Evolutionary conservation across 2,888 invertebrate species (phyloP), one percentile per base, ranked within the genome.

Genomic region (Epsilonema sp.): DNA sequence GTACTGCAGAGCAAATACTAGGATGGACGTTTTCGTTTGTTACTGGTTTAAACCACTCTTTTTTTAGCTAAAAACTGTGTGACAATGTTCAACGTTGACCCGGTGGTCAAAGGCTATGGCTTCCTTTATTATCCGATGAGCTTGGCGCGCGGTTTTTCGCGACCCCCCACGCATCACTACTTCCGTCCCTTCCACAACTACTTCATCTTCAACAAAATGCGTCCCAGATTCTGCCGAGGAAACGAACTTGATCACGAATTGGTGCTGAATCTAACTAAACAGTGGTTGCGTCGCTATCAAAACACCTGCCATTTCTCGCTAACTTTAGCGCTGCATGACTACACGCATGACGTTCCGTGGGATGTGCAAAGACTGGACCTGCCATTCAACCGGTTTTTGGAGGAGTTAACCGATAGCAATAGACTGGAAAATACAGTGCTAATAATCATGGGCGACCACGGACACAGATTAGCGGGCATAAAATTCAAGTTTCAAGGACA

Each of bases 41-140:
- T n/a, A n/a, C n/a, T n/a, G n/a, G n/a, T n/a, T n/a, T n/a, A n/a
- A n/a, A n/a, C n/a, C n/a, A n/a, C n/a, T n/a, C n/a, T n/a, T n/a
- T n/a, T 39, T 41, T 41, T 21, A 41, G 41, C 22, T 5, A 16
- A 22, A n/a, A 24, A 24, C 24, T 41, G 41, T 21, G 23, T 5
- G 3, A 41, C 41, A 8, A 41, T 41, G 41, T 23, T 41, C 24
- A 41, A 41, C 41, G 22, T 41, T 22, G 41, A 41, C 16, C 41
- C 41, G 4, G 22, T 41, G 13, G 4, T 41, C 4, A 22, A 22
- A 23, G 20, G 21, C 16, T 41, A 21, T 16, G 41, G 41, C 3
- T 41, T 41, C 25, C 16, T 19, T 8, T 41, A 20, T 21, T 41
- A 41, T 16, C 41, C 41, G 13, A 4, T 4, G 20, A 39, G n/a